These are phyloP conservation scores for Elephantulus edwardii DNA, from an alignment of 2,113 vertebrate genomes.

Conservation along the genomic window DNA sequence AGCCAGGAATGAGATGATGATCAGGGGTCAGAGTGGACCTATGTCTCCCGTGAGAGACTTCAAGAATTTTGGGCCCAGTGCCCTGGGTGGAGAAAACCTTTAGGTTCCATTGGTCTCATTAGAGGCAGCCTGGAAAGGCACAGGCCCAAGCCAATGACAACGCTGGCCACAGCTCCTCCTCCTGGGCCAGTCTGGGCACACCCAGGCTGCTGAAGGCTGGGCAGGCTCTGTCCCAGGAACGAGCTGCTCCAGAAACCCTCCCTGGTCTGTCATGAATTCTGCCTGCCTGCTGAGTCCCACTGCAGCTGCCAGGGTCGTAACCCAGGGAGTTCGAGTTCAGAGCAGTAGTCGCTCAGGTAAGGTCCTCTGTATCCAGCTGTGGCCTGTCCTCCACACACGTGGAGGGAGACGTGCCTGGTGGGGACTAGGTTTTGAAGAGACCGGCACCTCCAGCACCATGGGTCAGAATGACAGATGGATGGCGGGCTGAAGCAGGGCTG, in stretches of 20 bases:
- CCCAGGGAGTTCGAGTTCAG: not conserved
- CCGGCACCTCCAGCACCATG: not conserved
- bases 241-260: constrained; percentile 7
- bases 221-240: not conserved
- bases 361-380: not conserved
- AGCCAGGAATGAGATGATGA: not conserved
- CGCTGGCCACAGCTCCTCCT: not conserved
- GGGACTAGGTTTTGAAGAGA: not conserved
- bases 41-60: not conserved
- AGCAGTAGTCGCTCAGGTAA: constrained; percentile 57
- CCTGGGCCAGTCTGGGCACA: not conserved
- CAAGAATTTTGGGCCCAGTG: not conserved
- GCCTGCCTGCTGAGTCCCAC: not conserved
- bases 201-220: not conserved
- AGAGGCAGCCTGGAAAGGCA: constrained; percentile 1
- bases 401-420: not conserved
- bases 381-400: not conserved
- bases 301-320: not conserved
- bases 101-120: not conserved
- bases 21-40: not conserved
- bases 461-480: not conserved
- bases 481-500: not conserved
- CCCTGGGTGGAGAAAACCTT: not conserved
- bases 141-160: constrained; percentile 53
- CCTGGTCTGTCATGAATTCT: constrained; percentile 44